Base-by-base conservation (phyloP, 2,113 vertebrate species). In the Leptobrachium leishanense region DNA sequence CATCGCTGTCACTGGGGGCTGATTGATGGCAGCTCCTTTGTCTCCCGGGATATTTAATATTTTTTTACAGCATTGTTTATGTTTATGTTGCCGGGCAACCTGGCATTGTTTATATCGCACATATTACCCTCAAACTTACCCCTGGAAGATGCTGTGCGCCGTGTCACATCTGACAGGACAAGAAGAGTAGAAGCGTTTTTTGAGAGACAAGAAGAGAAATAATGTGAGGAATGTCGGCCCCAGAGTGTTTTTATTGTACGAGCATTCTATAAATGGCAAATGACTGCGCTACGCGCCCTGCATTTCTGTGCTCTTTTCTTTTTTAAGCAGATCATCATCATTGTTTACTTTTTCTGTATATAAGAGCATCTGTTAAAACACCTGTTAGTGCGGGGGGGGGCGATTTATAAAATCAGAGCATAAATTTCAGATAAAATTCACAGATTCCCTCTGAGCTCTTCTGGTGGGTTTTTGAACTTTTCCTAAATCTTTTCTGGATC, bases 11-110 rank as follows among this genome's bases (percentile, higher is more conserved):
- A 79, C 62, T 79, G 68, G 42, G 41, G 20, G 40, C 50, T 79
- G 77, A 79, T 44, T 44, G 77, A 79, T 79, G 20, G 71, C 41
- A 54, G 54, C 63, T 64, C 12, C 71, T 74, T 74, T 78, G 76
- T 78, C 59, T 79, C 69, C 50, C 20, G 55, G 46, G 72, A 59
- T 39, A 43, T 73, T 67, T 74, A 73, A 59, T 79, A 79, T 79
- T 73, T 79, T 54, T 68, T 50, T 72, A 72, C 43, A 67, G 42
- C 31, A 44, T 40, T 79, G 53, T 79, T 79, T 79, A 70, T 71
- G 8, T 46, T 11, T 55, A 39, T 12, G 63, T 55, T 74, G 31
- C 70, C 63, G 67, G 54, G 77, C 41, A 74, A 73, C 63, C 12
- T 4, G 31, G 50, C 50, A 68, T 79, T 66, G 46, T 66, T 79